These are phyloP conservation scores for Chrysotoxum bicinctum DNA, from an alignment of 2,888 invertebrate genomes.

Conservation along the genomic window DNA sequence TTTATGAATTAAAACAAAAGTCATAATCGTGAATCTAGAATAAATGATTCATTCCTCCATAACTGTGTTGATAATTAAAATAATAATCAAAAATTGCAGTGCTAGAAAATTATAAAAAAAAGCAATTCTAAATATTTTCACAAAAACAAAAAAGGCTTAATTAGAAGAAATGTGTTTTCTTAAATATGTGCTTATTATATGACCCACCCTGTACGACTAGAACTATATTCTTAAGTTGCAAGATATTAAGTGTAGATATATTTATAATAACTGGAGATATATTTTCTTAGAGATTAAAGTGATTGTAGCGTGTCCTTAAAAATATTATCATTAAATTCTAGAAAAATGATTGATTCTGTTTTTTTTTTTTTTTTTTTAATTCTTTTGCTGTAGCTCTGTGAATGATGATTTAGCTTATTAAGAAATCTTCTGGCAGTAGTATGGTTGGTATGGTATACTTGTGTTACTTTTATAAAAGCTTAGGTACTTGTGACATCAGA, in stretches of 20 bases:
- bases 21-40: too few relatives aligned
- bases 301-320: conserved; percentile 58
- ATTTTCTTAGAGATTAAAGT: conserved; percentile 14
- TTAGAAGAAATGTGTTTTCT: too few relatives aligned
- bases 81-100: too few relatives aligned
- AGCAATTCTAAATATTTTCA: conserved; percentile 1
- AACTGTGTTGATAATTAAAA: too few relatives aligned
- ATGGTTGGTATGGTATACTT: conserved; percentile 81
- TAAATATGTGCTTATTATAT: conserved; percentile 12
- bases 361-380: not conserved
- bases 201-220: not conserved
- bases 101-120: not conserved
- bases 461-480: conserved; percentile 69
- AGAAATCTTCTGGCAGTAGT: conserved; percentile 82
- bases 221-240: conserved; percentile 30
- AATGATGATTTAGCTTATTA: conserved; percentile 78
- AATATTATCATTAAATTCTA: conserved; percentile 63
- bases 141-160: not conserved
- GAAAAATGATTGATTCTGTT: conserved; percentile 46
- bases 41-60: too few relatives aligned
- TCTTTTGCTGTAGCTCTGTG: conserved; percentile 62
- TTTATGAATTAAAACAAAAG: too few relatives aligned
- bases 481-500: conserved; percentile 51
- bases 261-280: not conserved
- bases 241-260: conserved; percentile 28